Conservation (phyloP, 2,113 vertebrate species). For the Corythoichthys intestinalis region DNA sequence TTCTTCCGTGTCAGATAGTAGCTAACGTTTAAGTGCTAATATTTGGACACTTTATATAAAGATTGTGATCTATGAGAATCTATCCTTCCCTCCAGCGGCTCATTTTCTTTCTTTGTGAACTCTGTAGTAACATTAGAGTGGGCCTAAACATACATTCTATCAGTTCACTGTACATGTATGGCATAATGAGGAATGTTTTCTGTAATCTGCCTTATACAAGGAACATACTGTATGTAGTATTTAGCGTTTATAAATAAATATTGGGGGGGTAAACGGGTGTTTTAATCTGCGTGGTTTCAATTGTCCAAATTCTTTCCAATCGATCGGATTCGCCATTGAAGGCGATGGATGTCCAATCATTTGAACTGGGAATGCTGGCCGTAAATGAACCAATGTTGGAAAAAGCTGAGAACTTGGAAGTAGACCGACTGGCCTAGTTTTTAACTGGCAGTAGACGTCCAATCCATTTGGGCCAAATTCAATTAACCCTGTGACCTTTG, state of each 20-base stretch:
- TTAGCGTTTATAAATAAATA: slow-evolving; percentile 66
- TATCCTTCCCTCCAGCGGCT: slow-evolving; percentile 29
- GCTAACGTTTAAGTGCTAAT: slow-evolving; percentile 45
- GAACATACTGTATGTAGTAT: slow-evolving; percentile 51
- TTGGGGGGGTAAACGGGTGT: background rate
- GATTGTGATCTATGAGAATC: slow-evolving; percentile 58
- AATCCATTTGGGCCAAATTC: too few relatives aligned
- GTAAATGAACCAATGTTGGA: too few relatives aligned
- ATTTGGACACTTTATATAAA: slow-evolving; percentile 61
- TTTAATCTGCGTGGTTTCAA: background rate
- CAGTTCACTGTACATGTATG: slow-evolving; percentile 57
- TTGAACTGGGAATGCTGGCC: too few relatives aligned
- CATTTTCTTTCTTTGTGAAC: slow-evolving; percentile 23
- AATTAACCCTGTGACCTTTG: too few relatives aligned
- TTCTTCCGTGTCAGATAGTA: slow-evolving; percentile 42
- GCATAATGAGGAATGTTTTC: slow-evolving; percentile 62
- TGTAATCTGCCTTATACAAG: slow-evolving; percentile 64
- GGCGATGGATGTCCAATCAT: background rate
- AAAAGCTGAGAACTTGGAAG: too few relatives aligned
- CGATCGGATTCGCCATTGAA: background rate
- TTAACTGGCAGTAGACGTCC: too few relatives aligned
- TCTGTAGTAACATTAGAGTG: slow-evolving; percentile 45
- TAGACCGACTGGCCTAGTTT: too few relatives aligned
- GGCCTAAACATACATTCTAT: slow-evolving; percentile 38
- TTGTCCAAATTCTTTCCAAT: background rate